Conservation (phyloP, 2,113 vertebrate species). For the Leptobrachium leishanense region DNA sequence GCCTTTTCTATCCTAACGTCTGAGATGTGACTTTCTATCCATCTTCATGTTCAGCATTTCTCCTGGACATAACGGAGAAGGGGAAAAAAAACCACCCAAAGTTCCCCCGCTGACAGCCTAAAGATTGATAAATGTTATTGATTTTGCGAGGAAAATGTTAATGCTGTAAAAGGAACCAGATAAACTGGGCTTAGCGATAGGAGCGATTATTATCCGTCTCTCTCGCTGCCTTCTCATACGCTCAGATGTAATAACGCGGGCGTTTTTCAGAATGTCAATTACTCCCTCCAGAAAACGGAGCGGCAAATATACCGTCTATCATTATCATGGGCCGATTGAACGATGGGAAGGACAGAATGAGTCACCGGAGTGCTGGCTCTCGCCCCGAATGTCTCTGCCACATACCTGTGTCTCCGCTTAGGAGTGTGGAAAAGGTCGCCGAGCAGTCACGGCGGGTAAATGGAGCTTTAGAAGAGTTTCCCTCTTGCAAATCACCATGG, state of each 20-base stretch:
- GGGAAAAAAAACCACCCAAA: not conserved
- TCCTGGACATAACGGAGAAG: not conserved
- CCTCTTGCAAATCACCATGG: not conserved
- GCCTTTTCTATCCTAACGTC: not conserved
- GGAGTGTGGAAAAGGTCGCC: not conserved
- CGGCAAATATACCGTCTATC: constrained; percentile 35
- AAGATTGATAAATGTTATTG: constrained; percentile 43
- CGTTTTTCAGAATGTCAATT: constrained; percentile 45
- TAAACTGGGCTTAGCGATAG: constrained; percentile 11
- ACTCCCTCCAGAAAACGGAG: constrained; percentile 43
- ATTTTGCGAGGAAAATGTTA: constrained; percentile 44
- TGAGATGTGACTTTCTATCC: not conserved
- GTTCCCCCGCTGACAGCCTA: not conserved
- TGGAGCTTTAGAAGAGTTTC: not conserved
- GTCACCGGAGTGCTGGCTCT: not conserved
- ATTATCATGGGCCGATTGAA: constrained; percentile 17
- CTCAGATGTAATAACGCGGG: constrained; percentile 28
- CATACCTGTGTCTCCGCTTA: not conserved
- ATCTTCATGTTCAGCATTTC: not conserved
- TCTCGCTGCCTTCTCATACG: constrained; percentile 11
- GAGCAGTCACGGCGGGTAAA: not conserved
- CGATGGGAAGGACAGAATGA: constrained; percentile 7
- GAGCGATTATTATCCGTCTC: constrained; percentile 37
- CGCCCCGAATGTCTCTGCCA: not conserved
- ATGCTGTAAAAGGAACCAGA: constrained; percentile 28